These are phyloP conservation scores for Neolamprologus brichardi DNA, from an alignment of 2,113 vertebrate species.

Conservation along the genomic window DNA sequence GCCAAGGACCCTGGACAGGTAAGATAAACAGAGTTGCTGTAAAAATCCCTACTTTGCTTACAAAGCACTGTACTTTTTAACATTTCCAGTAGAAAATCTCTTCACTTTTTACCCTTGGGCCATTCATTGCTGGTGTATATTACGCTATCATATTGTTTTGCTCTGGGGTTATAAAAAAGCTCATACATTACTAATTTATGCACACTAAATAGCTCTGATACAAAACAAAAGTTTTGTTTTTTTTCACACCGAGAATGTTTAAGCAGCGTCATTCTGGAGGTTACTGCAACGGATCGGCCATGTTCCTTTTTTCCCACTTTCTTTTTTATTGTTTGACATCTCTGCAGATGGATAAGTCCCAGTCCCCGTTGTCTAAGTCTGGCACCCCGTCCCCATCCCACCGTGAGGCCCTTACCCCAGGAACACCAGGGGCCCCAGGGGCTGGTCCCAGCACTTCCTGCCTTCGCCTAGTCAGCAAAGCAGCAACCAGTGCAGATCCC, in stretches of 20 bases:
- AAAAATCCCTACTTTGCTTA: not conserved
- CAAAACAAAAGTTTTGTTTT: not conserved
- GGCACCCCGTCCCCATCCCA: conserved; percentile 74
- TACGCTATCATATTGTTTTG: not conserved
- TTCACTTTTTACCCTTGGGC: not conserved
- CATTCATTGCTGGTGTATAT: not conserved
- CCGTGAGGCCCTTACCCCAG: conserved; percentile 73
- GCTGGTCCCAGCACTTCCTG: conserved; percentile 77
- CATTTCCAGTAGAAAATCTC: not conserved
- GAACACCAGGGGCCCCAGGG: conserved; percentile 66
- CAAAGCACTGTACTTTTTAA: not conserved
- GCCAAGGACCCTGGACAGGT: conserved; percentile 77
- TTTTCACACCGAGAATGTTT: not conserved
- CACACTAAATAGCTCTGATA: not conserved
- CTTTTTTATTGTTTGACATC: not conserved
- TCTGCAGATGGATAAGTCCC: conserved; percentile 72
- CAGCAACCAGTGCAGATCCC: conserved; percentile 70
- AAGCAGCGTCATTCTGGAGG: not conserved
- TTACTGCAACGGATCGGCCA: rapidly evolving
- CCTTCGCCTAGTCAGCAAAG: conserved; percentile 73
- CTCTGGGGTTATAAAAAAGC: not conserved
- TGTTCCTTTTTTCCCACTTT: not conserved
- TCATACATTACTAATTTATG: not conserved
- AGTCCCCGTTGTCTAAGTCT: conserved; percentile 72
- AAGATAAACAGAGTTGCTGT: not conserved